Conservation (phyloP, 2,888 invertebrate genomes). For the Alsophila aescularia region DNA sequence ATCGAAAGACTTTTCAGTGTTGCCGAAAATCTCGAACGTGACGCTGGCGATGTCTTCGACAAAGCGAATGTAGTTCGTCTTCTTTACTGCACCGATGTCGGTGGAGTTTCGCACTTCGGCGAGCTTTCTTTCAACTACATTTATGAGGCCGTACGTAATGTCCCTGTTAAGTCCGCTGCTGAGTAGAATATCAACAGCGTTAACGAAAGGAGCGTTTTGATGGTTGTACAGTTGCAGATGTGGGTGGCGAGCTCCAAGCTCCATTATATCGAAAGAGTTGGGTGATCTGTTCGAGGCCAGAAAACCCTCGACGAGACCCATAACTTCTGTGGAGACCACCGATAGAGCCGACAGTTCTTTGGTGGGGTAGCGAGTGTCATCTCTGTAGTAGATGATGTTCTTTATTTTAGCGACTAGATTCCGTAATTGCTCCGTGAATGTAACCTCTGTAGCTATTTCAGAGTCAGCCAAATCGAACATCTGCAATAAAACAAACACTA, state of each 20-base stretch:
- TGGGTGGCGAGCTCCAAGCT: conserved; percentile 72
- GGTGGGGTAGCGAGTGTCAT: conserved; percentile 73
- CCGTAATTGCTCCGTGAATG: conserved; percentile 87
- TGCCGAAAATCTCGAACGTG: conserved; percentile 78
- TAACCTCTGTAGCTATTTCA: conserved; percentile 87
- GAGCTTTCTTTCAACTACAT: conserved; percentile 78
- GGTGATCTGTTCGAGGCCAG: conserved; percentile 76
- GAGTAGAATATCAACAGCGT: conserved; percentile 76
- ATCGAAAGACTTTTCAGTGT: conserved; percentile 74
- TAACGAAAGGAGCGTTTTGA: conserved; percentile 78
- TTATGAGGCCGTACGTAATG: conserved; percentile 79
- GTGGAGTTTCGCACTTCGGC: conserved; percentile 75
- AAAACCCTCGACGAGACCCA: conserved; percentile 86
- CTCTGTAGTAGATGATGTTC: conserved; percentile 75
- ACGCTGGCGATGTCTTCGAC: conserved; percentile 80
- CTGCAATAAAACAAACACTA: conserved; percentile 74
- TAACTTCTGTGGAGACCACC: conserved; percentile 85
- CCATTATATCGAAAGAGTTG: conserved; percentile 78
- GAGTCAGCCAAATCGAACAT: conserved; percentile 88
- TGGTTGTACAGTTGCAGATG: conserved; percentile 78
- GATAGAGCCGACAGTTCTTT: conserved; percentile 84
- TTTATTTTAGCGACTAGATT: conserved; percentile 79
- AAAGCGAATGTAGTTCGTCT: conserved; percentile 76
- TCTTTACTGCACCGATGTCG: conserved; percentile 73
- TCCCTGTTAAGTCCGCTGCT: conserved; percentile 80